Percentiles rank a stretch among this genome's conserved stretches.
Conservation (phyloP, 2,888 invertebrate genomes). For the Embidobia sp. region DNA sequence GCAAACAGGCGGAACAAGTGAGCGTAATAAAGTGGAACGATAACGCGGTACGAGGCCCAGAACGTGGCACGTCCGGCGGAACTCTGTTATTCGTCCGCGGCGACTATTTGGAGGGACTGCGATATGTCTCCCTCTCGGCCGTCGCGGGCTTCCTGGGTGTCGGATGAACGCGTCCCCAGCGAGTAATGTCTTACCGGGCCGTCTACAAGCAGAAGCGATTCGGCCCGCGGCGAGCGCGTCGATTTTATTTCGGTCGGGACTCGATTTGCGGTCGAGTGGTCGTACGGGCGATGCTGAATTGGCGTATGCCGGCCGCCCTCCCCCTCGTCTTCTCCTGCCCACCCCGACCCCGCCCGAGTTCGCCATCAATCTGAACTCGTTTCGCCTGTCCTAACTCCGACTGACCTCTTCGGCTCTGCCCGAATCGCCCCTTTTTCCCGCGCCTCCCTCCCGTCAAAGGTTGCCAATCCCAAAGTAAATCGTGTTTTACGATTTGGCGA, state of each 20-base stretch:
- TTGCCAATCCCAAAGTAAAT: conserved; percentile 58
- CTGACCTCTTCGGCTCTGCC: conserved; percentile 53
- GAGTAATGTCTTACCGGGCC: conserved; percentile 64
- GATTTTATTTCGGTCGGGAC: conserved; percentile 79
- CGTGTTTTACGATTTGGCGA: conserved; percentile 62
- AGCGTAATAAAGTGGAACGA: conserved; percentile 73
- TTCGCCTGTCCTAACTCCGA: conserved; percentile 61
- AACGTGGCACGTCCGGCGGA: conserved; percentile 71
- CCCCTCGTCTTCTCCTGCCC: conserved; percentile 17
- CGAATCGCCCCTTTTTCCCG: conserved; percentile 57
- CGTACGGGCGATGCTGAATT: conserved; percentile 78
- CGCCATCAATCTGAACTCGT: conserved; percentile 66
- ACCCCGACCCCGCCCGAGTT: conserved; percentile 41
- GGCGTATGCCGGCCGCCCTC: conserved; percentile 66
- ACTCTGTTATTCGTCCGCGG: conserved; percentile 62
- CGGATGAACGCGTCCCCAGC: conserved; percentile 59
- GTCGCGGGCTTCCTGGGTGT: conserved; percentile 38
- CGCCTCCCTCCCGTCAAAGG: conserved; percentile 52
- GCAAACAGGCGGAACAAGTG: conserved; percentile 51
- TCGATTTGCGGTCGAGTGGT: conserved; percentile 79
- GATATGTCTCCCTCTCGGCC: conserved; percentile 56
- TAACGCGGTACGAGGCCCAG: conserved; percentile 72
- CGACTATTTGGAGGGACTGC: conserved; percentile 52
- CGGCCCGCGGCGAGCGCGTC: conserved; percentile 67
- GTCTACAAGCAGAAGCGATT: conserved; percentile 71